These are phyloP conservation scores for Ammospiza nelsoni DNA, from an alignment of 2,113 vertebrate species.

Conservation along the genomic window DNA sequence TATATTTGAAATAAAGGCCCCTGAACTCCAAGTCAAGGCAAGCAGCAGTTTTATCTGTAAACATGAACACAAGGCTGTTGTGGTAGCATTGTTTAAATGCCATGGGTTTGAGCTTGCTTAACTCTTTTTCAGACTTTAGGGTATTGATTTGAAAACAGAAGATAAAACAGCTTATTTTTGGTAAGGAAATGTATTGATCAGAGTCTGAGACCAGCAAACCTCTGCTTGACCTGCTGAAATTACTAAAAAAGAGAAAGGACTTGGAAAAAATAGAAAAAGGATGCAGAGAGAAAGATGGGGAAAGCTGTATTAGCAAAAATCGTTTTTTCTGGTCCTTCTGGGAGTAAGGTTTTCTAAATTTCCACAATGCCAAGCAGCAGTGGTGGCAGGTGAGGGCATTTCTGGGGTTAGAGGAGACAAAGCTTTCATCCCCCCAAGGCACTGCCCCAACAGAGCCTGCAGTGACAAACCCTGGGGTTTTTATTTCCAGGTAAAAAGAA, in stretches of 20 bases:
- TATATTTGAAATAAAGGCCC: neutral
- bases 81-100: neutral
- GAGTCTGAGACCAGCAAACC: neutral
- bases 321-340: neutral
- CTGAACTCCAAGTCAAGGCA: neutral
- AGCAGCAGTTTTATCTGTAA: neutral
- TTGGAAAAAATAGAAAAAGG: accelerated
- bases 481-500: neutral
- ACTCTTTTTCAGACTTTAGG: neutral
- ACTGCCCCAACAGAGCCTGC: neutral
- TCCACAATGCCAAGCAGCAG: neutral
- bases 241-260: neutral
- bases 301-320: neutral
- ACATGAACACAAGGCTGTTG: neutral
- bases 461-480: neutral
- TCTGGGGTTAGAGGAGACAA: neutral
- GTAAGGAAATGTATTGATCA: neutral
- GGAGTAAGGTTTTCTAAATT: slow-evolving; percentile 12
- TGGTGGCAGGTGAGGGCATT: neutral
- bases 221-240: neutral
- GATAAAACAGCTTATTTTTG: neutral
- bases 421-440: neutral
- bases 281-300: neutral
- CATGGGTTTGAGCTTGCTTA: neutral
- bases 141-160: neutral